Evolutionary conservation across 2,888 invertebrate species (phyloP).

Genomic region (Hemistola chrysoprasaria): DNA sequence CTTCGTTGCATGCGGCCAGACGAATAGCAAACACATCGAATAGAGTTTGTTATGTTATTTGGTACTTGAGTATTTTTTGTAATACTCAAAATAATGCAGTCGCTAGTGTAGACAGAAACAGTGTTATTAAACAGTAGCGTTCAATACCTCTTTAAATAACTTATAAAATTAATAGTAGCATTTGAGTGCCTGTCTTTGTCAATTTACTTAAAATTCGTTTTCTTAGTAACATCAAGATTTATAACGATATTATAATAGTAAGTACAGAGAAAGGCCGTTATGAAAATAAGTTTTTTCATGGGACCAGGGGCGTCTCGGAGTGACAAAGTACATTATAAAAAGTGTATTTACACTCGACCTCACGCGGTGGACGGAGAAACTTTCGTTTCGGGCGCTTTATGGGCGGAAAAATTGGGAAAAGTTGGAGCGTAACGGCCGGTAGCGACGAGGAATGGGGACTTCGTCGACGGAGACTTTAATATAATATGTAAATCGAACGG

Average conservation of each 20-base stretch:
- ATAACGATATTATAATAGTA: conserved; percentile 19
- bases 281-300: conserved; percentile 61
- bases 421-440: conserved; percentile 80
- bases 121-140: no score
- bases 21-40: conserved; percentile 28
- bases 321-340: conserved; percentile 79
- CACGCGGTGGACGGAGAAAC: conserved; percentile 72
- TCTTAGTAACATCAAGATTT: background rate
- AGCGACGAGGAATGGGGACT: conserved; percentile 64
- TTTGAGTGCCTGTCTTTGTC: no score
- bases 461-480: conserved; percentile 71
- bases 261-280: conserved; percentile 43
- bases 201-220: no score
- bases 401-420: conserved; percentile 81
- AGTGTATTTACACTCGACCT: conserved; percentile 80
- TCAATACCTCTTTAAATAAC: no score
- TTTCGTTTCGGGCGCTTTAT: conserved; percentile 78
- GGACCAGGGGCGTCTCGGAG: conserved; percentile 59
- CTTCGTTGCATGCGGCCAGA: conserved; percentile 25
- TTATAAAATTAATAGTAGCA: no score
- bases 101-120: no score
- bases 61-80: conserved; percentile 22
- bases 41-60: no score
- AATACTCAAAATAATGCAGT: no score
- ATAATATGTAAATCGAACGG: conserved; percentile 81